Conservation (phyloP, 2,888 invertebrate species). For the Conops quadrifasciatus region DNA sequence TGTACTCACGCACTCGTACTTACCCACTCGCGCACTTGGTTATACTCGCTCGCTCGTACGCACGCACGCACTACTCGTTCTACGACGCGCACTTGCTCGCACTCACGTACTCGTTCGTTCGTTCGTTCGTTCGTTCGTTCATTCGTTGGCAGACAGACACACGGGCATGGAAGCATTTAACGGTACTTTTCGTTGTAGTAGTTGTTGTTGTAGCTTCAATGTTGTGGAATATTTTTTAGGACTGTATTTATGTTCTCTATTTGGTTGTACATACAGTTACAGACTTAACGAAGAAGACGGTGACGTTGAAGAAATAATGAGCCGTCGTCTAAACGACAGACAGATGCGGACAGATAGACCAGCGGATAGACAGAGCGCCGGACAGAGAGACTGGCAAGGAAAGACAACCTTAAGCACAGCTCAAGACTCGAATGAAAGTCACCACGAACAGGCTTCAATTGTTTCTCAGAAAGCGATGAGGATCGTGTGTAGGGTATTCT, state of each 20-base stretch:
- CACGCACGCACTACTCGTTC: too few species aligned
- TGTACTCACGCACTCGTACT: too few species aligned
- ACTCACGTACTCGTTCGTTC: neutral
- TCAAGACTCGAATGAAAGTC: too few species aligned
- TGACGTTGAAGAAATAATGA: neutral
- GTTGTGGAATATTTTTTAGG: neutral
- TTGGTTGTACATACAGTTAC: neutral
- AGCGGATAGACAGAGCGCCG: neutral
- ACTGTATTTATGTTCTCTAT: too few species aligned
- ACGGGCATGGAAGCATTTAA: conserved; percentile 33
- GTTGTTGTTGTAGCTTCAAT: conserved; percentile 8
- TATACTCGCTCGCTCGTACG: too few species aligned
- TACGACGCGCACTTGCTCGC: neutral
- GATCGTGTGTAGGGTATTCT: too few species aligned
- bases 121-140: too few species aligned
- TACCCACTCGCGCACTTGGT: too few species aligned
- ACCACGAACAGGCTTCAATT: too few species aligned
- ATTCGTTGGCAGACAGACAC: neutral
- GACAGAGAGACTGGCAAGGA: neutral
- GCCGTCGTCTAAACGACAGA: neutral
- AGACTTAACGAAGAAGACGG: neutral
- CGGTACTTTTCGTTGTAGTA: conserved; percentile 25
- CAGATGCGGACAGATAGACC: neutral
- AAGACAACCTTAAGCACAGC: too few species aligned
- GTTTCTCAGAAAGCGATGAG: too few species aligned